phyloP scores from a whole-genome alignment of 1,140 invertebrate species.

The Ceratina japonica region DNA sequence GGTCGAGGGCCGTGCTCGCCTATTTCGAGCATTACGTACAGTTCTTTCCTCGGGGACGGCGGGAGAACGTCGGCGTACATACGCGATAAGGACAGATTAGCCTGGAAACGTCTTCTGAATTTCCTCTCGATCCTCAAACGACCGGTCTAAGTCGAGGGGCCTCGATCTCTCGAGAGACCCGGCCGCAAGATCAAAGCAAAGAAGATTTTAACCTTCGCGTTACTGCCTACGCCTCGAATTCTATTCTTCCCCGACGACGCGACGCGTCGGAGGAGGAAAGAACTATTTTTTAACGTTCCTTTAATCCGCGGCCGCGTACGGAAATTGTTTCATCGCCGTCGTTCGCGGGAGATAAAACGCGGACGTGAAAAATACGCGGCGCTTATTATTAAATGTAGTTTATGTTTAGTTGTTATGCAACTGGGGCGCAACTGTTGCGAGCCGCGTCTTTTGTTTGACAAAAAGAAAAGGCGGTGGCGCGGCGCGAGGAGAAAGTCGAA shows the following conservation, averaged over 20 bases:
- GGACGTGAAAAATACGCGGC: background rate
- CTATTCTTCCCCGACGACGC: too few relatives aligned
- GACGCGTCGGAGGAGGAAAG: too few relatives aligned
- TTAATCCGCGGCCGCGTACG: too few relatives aligned
- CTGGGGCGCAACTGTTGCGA: slow-evolving; percentile 19
- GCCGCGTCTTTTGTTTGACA: slow-evolving; percentile 3
- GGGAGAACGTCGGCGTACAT: background rate
- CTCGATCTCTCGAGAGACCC: background rate
- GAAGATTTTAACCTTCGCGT: background rate
- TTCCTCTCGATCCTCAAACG: background rate
- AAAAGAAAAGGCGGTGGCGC: background rate
- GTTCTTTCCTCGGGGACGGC: background rate
- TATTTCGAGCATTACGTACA: too few relatives aligned
- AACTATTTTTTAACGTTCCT: too few relatives aligned
- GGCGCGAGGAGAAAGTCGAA: slow-evolving; percentile 1
- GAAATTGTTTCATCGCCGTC: too few relatives aligned
- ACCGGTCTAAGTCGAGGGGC: background rate
- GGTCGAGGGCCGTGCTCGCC: too few relatives aligned
- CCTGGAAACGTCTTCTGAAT: slow-evolving; percentile 34
- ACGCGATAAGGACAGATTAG: slow-evolving; percentile 38
- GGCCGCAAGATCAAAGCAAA: background rate
- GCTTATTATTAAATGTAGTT: background rate
- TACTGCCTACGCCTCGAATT: too few relatives aligned
- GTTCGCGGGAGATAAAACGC: background rate
- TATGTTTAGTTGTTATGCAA: slow-evolving; percentile 14